Evolutionary conservation across 2,888 invertebrate genomes (phyloP).

Genomic region (Platerodrilus igneus): DNA sequence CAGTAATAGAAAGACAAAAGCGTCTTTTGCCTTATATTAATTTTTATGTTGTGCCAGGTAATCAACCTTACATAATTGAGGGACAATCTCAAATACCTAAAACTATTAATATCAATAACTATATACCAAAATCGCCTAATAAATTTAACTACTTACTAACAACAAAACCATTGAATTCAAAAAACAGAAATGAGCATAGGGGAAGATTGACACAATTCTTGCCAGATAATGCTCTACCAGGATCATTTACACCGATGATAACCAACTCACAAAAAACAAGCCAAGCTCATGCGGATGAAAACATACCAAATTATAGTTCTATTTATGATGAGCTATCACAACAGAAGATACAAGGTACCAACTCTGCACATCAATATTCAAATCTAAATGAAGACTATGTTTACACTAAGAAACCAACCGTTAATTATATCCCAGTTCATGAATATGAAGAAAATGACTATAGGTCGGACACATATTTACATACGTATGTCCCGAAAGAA

Average conservation of each 20-base stretch:
- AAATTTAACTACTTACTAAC: constrained; percentile 26
- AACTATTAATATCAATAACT: constrained; percentile 8
- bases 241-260: constrained; percentile 52
- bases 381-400: constrained; percentile 15
- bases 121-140: constrained; percentile 4
- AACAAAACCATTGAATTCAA: constrained; percentile 11
- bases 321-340: constrained; percentile 46
- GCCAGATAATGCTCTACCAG: constrained; percentile 53
- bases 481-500: constrained; percentile 41
- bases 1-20: constrained; percentile 63
- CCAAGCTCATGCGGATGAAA: constrained; percentile 17
- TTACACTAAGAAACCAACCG: constrained; percentile 17
- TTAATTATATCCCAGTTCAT: constrained; percentile 25
- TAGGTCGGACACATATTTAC: constrained; percentile 36
- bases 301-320: constrained; percentile 39
- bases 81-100: constrained; percentile 47
- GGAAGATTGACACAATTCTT: constrained; percentile 52
- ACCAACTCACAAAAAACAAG: constrained; percentile 18
- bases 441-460: constrained; percentile 17
- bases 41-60: constrained; percentile 61
- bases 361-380: too few species aligned
- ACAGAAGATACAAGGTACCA: constrained; percentile 42
- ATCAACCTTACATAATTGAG: constrained; percentile 37
- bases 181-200: constrained; percentile 32
- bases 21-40: constrained; percentile 79